Evolutionary conservation across 2,888 invertebrate genomes (phyloP), one percentile per base, ranked within the genome.

Genomic region (Mythimna pallens): DNA sequence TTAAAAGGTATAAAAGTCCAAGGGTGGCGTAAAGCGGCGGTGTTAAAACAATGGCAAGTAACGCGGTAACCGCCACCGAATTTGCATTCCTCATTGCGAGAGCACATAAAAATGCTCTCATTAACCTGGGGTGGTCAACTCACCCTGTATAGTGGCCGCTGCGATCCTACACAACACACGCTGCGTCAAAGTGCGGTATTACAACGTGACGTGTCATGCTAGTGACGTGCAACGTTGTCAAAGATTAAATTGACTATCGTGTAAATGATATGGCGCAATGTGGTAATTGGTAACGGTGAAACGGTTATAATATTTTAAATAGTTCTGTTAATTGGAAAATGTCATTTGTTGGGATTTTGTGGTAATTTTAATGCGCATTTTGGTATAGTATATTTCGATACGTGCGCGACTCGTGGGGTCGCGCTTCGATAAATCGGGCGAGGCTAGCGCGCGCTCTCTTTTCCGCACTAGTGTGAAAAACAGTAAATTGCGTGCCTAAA

Each of bases 81-180:
- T 96, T 96, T 96, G 95, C 96, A 96, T 96, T 96, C 95, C 95
- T 96, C 94, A 95, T 95, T 95, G 96, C 92, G 93, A 91, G 92
- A 93, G 93, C 89, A 94, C 95, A 93, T 95, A 96, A 96, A 96
- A 96, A 95, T 94, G 91, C 93, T 91, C 96, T 95, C 95, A 96
- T 96, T 96, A 95, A 95, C 95, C 94, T 94, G 94, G 90, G 92
- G 92, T 92, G 93, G 93, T 92, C 94, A 93, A 68, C 61, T 92
- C 91, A 89, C 90, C 90, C 92, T 86, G 88, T 86, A 78, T 82
- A 72, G 63, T 30, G 65, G 50, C 62, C 59, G 34, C 62, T 70
- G 40, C 43, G 65, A 65, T 62, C 69, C 30, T 74, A 59, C 55
- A 59, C 36, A 25, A 52, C 68, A 50, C 62, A 70, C 86, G 80